These are phyloP conservation scores for Mesorhabditis spiculigera DNA, from an alignment of 2,888 invertebrate species.

Conservation along the genomic window DNA sequence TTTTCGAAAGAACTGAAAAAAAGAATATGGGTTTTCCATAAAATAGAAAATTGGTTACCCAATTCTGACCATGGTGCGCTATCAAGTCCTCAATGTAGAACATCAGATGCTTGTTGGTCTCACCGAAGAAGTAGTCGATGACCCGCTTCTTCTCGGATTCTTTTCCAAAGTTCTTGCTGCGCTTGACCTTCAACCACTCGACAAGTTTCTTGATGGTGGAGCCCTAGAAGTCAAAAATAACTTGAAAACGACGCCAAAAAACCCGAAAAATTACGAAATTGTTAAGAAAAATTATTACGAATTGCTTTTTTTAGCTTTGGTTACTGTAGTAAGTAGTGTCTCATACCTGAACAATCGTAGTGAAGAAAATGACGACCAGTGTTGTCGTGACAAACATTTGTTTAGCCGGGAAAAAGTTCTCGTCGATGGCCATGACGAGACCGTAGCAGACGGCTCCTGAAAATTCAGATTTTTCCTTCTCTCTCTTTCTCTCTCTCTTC, in stretches of 20 bases:
- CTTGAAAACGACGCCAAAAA: neutral
- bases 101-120: constrained; percentile 15
- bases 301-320: neutral
- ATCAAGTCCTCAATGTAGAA: constrained; percentile 11
- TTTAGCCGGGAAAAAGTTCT: constrained; percentile 77
- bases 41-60: neutral
- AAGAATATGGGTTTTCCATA: neutral
- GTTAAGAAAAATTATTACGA: neutral
- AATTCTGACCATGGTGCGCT: constrained; percentile 10
- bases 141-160: constrained; percentile 20
- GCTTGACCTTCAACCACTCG: constrained; percentile 84
- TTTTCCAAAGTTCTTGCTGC: constrained; percentile 11
- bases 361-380: constrained; percentile 92
- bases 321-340: neutral
- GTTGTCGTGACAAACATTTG: constrained; percentile 95
- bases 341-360: constrained; percentile 84
- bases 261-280: neutral
- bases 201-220: constrained; percentile 95
- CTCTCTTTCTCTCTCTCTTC: constrained; percentile 63
- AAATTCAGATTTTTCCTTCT: constrained; percentile 62
- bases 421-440: constrained; percentile 64
- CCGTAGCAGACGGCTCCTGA: constrained; percentile 92
- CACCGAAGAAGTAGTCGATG: constrained; percentile 18
- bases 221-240: constrained; percentile 68
- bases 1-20: constrained; percentile 1